phyloP scores from a whole-genome alignment of 1,140 invertebrate species.

The Heliconius melpomene region DNA sequence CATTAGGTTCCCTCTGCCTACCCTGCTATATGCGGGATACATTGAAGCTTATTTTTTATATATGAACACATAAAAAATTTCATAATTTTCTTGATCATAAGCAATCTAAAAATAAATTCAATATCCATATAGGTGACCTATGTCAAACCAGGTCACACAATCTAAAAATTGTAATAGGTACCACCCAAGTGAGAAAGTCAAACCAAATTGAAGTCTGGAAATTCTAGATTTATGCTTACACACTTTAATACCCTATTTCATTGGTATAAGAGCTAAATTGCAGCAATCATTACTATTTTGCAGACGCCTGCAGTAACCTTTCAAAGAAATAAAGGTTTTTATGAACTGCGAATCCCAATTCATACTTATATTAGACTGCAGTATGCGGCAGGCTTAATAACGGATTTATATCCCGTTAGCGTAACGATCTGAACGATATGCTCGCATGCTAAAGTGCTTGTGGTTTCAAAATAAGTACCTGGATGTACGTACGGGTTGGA shows the following conservation, averaged over 20 bases:
- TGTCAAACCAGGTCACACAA: not conserved
- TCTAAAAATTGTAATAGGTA: not conserved
- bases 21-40: too few relatives aligned
- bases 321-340: conserved; percentile 23
- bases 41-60: too few relatives aligned
- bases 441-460: not conserved
- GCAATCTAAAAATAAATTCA: not conserved
- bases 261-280: not conserved
- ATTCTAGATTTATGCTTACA: conserved; percentile 5
- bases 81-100: not conserved
- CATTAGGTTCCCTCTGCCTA: too few relatives aligned
- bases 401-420: conserved; percentile 14
- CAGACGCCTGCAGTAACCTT: conserved; percentile 18
- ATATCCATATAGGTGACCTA: conserved; percentile 14
- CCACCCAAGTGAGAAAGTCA: conserved; percentile 9
- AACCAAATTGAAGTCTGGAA: conserved; percentile 18
- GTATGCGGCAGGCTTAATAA: conserved; percentile 18
- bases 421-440: conserved; percentile 3
- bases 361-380: conserved; percentile 17
- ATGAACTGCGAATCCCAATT: conserved; percentile 16
- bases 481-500: not conserved
- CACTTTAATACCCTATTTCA: conserved; percentile 5
- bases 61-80: not conserved
- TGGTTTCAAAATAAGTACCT: not conserved
- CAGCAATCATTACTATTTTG: not conserved